Evolutionary conservation across 2,888 invertebrate species (phyloP), one percentile per base, ranked within the genome.

Genomic region (Pristionchus japonicus): DNA sequence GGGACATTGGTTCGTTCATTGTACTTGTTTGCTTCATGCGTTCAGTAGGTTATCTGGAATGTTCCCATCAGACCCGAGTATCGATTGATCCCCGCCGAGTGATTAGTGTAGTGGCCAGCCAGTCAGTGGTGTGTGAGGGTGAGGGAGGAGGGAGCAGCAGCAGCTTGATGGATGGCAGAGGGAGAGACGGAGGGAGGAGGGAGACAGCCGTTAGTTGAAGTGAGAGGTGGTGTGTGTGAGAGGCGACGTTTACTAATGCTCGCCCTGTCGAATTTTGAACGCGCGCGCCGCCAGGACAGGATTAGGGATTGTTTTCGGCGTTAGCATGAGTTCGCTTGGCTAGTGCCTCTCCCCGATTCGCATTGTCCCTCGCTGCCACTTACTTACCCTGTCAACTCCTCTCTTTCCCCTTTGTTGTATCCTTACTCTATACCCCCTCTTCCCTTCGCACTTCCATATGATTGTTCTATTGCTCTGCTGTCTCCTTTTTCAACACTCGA

Each of bases 131-230:
- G 84, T 23, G 37, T 52, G 61, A 31, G 57, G 34, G 83, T 27
- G 84, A 52, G 84, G 20, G 84, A 84, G 84, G 27, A 84, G 84
- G 20, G 84, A 84, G 84, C 11, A 84, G 61, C 23, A 23, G 82
- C 23, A 27, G 61, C 37, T 57, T 84, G 84, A 84, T 84, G 84
- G 84, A 84, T 84, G 84, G 49, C 43, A 77, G 77, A n/a, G 9
- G 31, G 37, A 70, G 70, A 34, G 74, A n/a, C 13, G 74, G 40
- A 23, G 43, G n/a, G 2, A 43, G n/a, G 43, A 43, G 77, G 49
- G 49, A 80, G 80, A n/a, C n/a, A 80, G 80, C n/a, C 70, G 70
- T 74, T 74, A 74, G 70, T 74, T 74, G 70, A 40, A 40, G 70
- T 74, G 70, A 7, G 80, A 80, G 64, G 70, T 74, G 70, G 70